Evolutionary conservation across 2,113 vertebrate species (phyloP).

Genomic region (Odocoileus virginianus): DNA sequence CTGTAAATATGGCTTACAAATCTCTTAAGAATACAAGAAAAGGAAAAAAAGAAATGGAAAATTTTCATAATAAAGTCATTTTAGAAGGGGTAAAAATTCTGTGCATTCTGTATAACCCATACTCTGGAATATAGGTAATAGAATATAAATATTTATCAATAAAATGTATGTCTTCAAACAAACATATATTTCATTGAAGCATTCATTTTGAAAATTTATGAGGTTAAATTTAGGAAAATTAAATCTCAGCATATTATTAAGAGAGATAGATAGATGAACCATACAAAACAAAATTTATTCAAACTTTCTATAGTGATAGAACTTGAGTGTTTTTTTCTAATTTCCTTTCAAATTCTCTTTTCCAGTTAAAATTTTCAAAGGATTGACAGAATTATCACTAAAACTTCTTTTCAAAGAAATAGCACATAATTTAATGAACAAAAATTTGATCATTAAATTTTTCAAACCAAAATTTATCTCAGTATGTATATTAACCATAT

Average conservation of each 20-base stretch:
- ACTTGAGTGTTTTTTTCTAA: constrained; percentile 24
- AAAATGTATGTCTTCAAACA: not conserved
- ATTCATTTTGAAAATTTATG: constrained; percentile 44
- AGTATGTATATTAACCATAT: not conserved
- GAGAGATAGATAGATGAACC: not conserved
- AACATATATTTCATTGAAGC: constrained; percentile 39
- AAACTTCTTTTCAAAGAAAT: constrained; percentile 24
- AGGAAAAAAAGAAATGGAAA: not conserved
- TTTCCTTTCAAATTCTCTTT: constrained; percentile 28
- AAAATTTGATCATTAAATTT: not conserved
- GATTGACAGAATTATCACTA: not conserved
- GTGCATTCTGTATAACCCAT: not conserved
- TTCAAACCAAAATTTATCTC: constrained; percentile 28
- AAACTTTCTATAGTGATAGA: not conserved
- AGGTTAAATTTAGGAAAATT: constrained; percentile 44
- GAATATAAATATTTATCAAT: constrained; percentile 28
- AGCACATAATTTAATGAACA: not conserved
- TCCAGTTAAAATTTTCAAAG: constrained; percentile 45
- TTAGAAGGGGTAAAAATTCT: not conserved
- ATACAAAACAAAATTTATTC: constrained; percentile 39
- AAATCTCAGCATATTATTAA: not conserved
- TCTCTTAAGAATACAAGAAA: constrained; percentile 42
- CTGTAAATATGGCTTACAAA: constrained; percentile 36
- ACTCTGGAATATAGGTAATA: constrained; percentile 43
- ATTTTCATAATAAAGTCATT: not conserved